Evolutionary conservation across 2,888 invertebrate species (phyloP), one percentile per base, ranked within the genome.

Genomic region (Acanthoscelides obtectus): DNA sequence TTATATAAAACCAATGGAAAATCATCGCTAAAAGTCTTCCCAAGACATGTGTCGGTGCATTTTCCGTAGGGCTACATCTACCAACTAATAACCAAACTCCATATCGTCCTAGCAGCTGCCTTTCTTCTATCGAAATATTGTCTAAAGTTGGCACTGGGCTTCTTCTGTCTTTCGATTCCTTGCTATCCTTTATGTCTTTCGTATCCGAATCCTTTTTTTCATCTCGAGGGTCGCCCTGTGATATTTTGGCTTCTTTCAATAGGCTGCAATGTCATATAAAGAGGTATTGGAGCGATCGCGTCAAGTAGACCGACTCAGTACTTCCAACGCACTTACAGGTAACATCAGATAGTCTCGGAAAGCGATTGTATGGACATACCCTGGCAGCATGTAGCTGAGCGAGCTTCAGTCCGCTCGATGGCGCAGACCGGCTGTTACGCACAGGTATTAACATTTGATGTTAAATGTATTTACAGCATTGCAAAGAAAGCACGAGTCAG

Each of bases 1-100:
- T 99, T 80, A 97, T 94, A 86, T 99, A 96, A 88, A 99, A 99
- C 99, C 99, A 99, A 85, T 99, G 98, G 86, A 99, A 99, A 75
- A 99, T 89, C 90, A 98, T 98, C 27, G 97, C 95, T 69, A 99
- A 89, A 79, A 99, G 89, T 74, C 98, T 89, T 6, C 98, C 98
- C 69, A 99, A 88, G 71, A 93, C 89, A 85, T 94, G 93, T 72
- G 91, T 89, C 0, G 93, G 92, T 0, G 93, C 93, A 80, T 93
- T 92, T 22, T 92, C 89, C 75, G 90, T 91, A 0, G 95, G 94
- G 19, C 93, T 92, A 83, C 95, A 98, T 75, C 98, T 90, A 17
- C 98, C 98, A 67, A 98, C 97, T 83, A 99, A 89, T 77, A 99
- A 87, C 98, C 99, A 99, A 71, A 99, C 96, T 0, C 99, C 99